phyloP scores from a whole-genome alignment of 1,140 invertebrate species.

The Fopius arisanus region DNA sequence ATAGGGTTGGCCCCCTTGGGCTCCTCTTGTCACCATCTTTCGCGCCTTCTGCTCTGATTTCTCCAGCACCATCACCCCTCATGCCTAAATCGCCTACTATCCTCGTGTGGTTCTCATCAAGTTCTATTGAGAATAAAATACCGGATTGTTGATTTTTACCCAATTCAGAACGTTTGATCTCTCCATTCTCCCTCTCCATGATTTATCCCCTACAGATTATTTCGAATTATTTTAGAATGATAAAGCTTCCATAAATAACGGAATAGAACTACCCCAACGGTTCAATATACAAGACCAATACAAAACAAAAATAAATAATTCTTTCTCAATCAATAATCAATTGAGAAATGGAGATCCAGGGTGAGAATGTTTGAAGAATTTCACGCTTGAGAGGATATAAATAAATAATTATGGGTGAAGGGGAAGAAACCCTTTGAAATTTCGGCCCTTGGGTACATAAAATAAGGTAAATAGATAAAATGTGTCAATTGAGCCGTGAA shows the following conservation, averaged over 20 bases:
- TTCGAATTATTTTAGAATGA: too few species aligned
- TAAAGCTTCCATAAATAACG: too few species aligned
- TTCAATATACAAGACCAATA: too few species aligned
- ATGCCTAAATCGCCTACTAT: not conserved
- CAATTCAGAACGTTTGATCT: not conserved
- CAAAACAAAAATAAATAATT: too few species aligned
- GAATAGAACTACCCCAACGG: too few species aligned
- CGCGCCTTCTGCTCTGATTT: conserved; percentile 24
- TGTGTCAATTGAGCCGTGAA: conserved; percentile 25
- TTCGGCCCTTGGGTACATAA: not conserved
- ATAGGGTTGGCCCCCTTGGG: not conserved
- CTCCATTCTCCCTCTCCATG: not conserved
- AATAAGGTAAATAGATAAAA: too few species aligned
- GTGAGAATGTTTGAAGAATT: not conserved
- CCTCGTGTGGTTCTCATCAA: not conserved
- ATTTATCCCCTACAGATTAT: not conserved
- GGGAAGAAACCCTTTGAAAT: not conserved
- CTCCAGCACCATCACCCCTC: conserved; percentile 6
- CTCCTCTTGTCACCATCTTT: not conserved
- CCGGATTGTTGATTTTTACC: not conserved
- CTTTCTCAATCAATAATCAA: too few species aligned
- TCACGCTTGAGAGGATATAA: not conserved
- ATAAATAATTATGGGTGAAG: not conserved
- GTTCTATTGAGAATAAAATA: conserved; percentile 15
- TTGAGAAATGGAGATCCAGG: too few species aligned